These are phyloP conservation scores for Chloroclysta siterata DNA, from an alignment of 2,888 invertebrate species.

Conservation along the genomic window DNA sequence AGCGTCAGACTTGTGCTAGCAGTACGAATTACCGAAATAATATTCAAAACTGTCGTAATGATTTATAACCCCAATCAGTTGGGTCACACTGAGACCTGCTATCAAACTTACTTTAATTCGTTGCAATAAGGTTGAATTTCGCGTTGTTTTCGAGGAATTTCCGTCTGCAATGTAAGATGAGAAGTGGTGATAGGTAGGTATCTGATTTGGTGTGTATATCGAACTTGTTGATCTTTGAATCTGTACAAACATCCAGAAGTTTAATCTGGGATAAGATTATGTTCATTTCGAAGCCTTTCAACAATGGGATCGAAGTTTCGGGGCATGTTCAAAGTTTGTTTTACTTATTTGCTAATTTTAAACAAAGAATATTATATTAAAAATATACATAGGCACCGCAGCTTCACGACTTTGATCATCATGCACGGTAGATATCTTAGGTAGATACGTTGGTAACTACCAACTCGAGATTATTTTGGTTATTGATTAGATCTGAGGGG, in stretches of 20 bases:
- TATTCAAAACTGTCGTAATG: conserved; percentile 24
- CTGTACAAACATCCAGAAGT: conserved; percentile 9
- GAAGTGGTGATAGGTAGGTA: conserved; percentile 2
- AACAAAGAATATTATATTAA: no score
- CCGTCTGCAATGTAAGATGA: conserved; percentile 6
- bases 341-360: no score
- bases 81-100: conserved; percentile 6
- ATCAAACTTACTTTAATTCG: conserved; percentile 1
- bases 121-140: conserved; percentile 7
- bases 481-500: no score
- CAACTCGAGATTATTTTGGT: no score
- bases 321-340: no score
- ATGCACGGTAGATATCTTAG: no score
- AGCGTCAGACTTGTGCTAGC: neutral
- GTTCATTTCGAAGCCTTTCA: neutral
- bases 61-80: conserved; percentile 31
- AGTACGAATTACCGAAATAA: conserved; percentile 13
- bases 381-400: no score
- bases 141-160: neutral
- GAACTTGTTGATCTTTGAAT: conserved; percentile 27
- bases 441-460: no score
- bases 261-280: neutral
- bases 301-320: no score
- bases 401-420: no score
- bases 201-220: conserved; percentile 16